Conservation (phyloP, 2,888 invertebrate species). For the Trachelus iudaicus region DNA sequence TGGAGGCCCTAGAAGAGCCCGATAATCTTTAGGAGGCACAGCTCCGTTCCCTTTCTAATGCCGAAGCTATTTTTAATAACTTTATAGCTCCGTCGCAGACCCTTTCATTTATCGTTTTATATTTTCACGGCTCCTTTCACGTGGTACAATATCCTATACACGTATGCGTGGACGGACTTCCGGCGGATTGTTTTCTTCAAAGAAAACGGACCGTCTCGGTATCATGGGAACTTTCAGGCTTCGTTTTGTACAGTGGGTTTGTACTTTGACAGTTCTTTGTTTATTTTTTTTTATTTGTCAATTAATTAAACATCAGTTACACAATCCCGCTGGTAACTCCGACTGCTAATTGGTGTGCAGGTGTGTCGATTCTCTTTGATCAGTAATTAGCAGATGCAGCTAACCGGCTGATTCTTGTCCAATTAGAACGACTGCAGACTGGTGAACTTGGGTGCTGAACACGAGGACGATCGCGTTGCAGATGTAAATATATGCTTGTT, state of each 20-base stretch:
- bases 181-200: neutral
- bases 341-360: neutral
- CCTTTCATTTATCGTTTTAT: conserved; percentile 17
- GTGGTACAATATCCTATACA: neutral
- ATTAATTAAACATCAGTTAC: neutral
- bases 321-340: neutral
- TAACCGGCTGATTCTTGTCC: conserved; percentile 37
- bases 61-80: conserved; percentile 34
- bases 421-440: conserved; percentile 36
- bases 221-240: neutral
- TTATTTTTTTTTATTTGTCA: neutral
- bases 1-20: conserved; percentile 33
- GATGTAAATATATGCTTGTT: neutral
- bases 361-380: conserved; percentile 36
- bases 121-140: neutral
- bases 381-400: conserved; percentile 42
- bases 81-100: conserved; percentile 41
- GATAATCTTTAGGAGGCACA: conserved; percentile 33
- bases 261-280: neutral
- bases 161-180: neutral
- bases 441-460: neutral
- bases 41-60: conserved; percentile 28
- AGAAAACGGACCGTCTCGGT: neutral
- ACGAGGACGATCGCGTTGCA: neutral
- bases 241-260: neutral